Evolutionary conservation across 2,888 invertebrate genomes (phyloP).

Genomic region (Drosophila mulleri): DNA sequence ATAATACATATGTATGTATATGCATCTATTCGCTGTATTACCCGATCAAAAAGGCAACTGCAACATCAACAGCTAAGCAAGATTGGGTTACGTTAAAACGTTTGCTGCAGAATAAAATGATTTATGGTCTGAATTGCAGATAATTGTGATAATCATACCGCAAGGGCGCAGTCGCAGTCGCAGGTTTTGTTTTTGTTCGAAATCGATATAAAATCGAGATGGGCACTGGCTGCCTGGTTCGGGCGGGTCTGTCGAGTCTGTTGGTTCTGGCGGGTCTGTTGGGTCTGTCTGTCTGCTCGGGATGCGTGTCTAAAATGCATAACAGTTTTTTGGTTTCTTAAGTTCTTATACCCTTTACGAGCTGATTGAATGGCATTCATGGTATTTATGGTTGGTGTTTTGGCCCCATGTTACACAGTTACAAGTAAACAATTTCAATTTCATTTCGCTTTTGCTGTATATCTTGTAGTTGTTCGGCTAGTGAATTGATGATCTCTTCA

Average conservation of each 20-base stretch:
- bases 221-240: constrained; percentile 20
- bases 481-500: neutral
- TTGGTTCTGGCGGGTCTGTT: neutral
- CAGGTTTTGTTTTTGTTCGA: constrained; percentile 33
- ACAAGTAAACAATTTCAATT: neutral
- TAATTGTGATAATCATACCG: constrained; percentile 83
- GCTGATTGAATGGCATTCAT: constrained; percentile 8
- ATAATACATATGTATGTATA: constrained; percentile 12
- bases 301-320: constrained; percentile 63
- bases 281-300: constrained; percentile 16
- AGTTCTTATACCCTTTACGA: constrained; percentile 11
- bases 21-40: constrained; percentile 63
- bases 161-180: constrained; percentile 64
- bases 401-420: neutral
- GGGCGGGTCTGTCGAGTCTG: neutral
- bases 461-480: neutral
- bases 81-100: constrained; percentile 75
- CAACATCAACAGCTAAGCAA: constrained; percentile 37
- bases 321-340: constrained; percentile 43
- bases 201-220: constrained; percentile 70
- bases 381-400: neutral
- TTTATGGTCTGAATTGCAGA: constrained; percentile 83
- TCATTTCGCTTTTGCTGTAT: neutral
- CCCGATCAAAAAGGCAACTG: constrained; percentile 50
- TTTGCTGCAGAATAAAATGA: constrained; percentile 76